Evolutionary conservation across 2,888 invertebrate species (phyloP).

Genomic region (Cheilosia urbana): DNA sequence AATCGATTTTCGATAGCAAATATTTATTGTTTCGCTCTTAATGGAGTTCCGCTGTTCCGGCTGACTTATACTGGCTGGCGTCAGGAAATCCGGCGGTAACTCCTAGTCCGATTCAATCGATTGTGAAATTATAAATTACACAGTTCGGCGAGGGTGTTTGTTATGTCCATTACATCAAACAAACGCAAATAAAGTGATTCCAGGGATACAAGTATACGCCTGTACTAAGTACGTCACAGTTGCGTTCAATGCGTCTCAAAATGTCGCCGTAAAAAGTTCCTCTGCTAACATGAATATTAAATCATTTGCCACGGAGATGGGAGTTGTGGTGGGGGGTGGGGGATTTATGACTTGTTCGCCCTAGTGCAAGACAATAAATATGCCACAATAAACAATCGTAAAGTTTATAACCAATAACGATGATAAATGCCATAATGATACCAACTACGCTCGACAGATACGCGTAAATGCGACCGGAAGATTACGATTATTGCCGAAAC

Average conservation of each 20-base stretch:
- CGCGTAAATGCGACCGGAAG: slow-evolving; percentile 5
- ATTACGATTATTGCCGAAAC: slow-evolving; percentile 61
- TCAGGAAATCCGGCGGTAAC: slow-evolving; percentile 69
- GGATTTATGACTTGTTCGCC: slow-evolving; percentile 18
- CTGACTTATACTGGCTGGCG: slow-evolving; percentile 37
- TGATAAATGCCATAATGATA: slow-evolving; percentile 48
- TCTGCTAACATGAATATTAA: slow-evolving; percentile 12
- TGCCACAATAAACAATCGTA: slow-evolving; percentile 55
- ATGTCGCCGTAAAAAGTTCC: neutral
- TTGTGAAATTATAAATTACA: neutral
- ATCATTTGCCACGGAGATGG: slow-evolving; percentile 14
- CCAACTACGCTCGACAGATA: slow-evolving; percentile 12
- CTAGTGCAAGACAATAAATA: slow-evolving; percentile 33
- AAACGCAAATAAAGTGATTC: neutral
- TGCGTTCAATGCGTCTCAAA: slow-evolving; percentile 3
- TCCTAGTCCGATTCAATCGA: slow-evolving; percentile 31
- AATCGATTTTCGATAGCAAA: slow-evolving; percentile 69
- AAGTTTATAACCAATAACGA: slow-evolving; percentile 61
- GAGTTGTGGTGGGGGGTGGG: too few relatives aligned
- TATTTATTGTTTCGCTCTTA: slow-evolving; percentile 69
- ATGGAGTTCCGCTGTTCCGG: slow-evolving; percentile 67
- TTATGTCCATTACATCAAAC: neutral
- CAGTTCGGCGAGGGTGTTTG: slow-evolving; percentile 7
- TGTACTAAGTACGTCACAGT: neutral
- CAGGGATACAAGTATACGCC: neutral